phyloP scores from a whole-genome alignment of 2,888 invertebrate species.

The Dynastes tityus region DNA sequence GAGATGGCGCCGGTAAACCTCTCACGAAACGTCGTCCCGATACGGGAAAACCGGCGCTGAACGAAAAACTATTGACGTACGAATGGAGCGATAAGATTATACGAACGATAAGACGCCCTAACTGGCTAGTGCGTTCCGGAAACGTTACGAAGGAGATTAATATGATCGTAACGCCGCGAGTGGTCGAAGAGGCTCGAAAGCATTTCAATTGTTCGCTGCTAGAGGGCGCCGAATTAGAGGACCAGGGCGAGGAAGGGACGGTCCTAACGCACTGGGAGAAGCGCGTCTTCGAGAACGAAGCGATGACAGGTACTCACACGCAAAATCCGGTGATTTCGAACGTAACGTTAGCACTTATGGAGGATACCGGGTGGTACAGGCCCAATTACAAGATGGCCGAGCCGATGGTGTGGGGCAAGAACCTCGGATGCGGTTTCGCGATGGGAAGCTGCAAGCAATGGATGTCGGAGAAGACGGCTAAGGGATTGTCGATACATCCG shows the following conservation, averaged over 20 bases:
- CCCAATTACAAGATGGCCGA: conserved; percentile 93
- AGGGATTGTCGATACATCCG: conserved; percentile 87
- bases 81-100: conserved; percentile 96
- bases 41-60: conserved; percentile 91
- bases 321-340: conserved; percentile 97
- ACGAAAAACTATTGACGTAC: conserved; percentile 94
- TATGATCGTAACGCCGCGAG: conserved; percentile 85
- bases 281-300: conserved; percentile 98
- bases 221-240: conserved; percentile 98
- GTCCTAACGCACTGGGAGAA: conserved; percentile 99
- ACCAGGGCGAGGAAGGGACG: conserved; percentile 99
- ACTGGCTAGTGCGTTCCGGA: conserved; percentile 67
- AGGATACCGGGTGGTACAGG: conserved; percentile 98
- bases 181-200: conserved; percentile 88
- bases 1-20: conserved; percentile 92
- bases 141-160: conserved; percentile 66
- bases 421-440: conserved; percentile 94
- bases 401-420: conserved; percentile 91
- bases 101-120: conserved; percentile 76
- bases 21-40: conserved; percentile 85
- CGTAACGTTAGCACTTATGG: conserved; percentile 96
- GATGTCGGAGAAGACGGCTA: conserved; percentile 84
- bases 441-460: conserved; percentile 97
- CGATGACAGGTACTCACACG: conserved; percentile 99
- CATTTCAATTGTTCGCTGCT: conserved; percentile 91